Evolutionary conservation across 1,140 invertebrate genomes (phyloP).

Genomic region (Pogonus chalceus): DNA sequence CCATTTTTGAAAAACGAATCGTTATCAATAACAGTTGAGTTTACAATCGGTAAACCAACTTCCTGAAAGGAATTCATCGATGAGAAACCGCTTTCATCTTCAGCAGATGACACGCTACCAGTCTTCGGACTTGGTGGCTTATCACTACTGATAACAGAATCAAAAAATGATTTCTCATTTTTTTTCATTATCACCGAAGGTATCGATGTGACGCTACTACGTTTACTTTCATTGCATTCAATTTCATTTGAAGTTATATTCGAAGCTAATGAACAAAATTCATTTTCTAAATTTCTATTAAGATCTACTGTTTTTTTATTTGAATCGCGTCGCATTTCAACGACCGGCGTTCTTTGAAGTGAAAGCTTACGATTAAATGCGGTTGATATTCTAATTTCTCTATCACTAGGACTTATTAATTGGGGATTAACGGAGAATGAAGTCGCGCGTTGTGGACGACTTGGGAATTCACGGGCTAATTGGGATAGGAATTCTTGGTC

Average conservation of each 20-base stretch:
- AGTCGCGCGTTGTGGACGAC: slow-evolving; percentile 20
- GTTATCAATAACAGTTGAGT: slow-evolving; percentile 30
- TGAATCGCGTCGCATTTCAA: background rate
- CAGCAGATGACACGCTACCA: slow-evolving; percentile 45
- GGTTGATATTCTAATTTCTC: slow-evolving; percentile 19
- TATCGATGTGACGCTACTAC: slow-evolving; percentile 24
- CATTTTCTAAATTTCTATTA: background rate
- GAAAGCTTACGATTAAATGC: slow-evolving; percentile 29
- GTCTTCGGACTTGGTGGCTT: slow-evolving; percentile 37
- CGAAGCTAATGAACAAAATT: slow-evolving; percentile 15
- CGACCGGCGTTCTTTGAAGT: slow-evolving; percentile 14
- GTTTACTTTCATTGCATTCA: slow-evolving; percentile 21
- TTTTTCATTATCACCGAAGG: slow-evolving; percentile 23
- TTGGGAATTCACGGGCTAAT: slow-evolving; percentile 30
- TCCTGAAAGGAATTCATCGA: slow-evolving; percentile 74
- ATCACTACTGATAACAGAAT: slow-evolving; percentile 25
- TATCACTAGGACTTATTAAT: slow-evolving; percentile 22
- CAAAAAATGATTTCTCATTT: slow-evolving; percentile 28
- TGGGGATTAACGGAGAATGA: slow-evolving; percentile 29
- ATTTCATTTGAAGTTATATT: slow-evolving; percentile 23
- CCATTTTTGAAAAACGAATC: background rate
- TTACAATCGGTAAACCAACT: slow-evolving; percentile 49
- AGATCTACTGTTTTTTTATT: background rate
- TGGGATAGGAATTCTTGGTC: slow-evolving; percentile 28
- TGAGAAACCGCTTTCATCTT: slow-evolving; percentile 73